phyloP scores from a whole-genome alignment of 2,113 vertebrate species.

The Notiomystis cincta region DNA sequence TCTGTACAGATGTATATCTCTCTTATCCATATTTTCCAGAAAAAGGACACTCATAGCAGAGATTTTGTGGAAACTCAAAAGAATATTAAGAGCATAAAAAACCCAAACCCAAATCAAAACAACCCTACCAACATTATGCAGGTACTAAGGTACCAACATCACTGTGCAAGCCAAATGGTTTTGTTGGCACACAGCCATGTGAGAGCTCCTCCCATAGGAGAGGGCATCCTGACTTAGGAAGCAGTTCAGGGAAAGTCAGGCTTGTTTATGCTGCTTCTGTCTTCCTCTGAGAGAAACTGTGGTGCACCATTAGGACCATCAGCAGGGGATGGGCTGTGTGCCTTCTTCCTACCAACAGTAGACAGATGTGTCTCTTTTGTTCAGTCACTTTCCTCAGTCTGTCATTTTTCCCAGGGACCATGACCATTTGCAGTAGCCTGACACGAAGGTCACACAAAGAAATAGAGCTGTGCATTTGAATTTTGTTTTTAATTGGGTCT shows the following conservation, averaged over 20 bases:
- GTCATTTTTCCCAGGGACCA: neutral
- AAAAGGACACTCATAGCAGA: neutral
- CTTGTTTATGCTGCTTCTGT: neutral
- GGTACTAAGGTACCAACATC: neutral
- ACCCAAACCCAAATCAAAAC: neutral
- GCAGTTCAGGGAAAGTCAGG: neutral
- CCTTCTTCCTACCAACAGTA: neutral
- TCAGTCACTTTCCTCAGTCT: neutral
- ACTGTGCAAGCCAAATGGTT: neutral
- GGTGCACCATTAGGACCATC: neutral
- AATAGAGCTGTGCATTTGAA: neutral
- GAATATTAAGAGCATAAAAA: neutral
- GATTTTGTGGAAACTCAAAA: neutral
- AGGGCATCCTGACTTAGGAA: neutral
- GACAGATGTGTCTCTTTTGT: constrained; percentile 34
- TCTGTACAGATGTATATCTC: neutral
- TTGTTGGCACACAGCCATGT: neutral
- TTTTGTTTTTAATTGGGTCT: constrained; percentile 17
- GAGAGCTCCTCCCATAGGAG: neutral
- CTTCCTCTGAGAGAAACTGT: neutral
- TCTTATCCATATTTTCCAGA: neutral
- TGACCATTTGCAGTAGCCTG: neutral
- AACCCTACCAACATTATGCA: neutral
- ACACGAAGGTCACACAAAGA: neutral
- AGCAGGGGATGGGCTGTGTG: neutral